Percentiles rank a stretch among this genome's conserved stretches.
These are phyloP conservation scores for Coendou prehensilis DNA, from an alignment of 2,797 vertebrate genomes.

Conservation along the genomic window DNA sequence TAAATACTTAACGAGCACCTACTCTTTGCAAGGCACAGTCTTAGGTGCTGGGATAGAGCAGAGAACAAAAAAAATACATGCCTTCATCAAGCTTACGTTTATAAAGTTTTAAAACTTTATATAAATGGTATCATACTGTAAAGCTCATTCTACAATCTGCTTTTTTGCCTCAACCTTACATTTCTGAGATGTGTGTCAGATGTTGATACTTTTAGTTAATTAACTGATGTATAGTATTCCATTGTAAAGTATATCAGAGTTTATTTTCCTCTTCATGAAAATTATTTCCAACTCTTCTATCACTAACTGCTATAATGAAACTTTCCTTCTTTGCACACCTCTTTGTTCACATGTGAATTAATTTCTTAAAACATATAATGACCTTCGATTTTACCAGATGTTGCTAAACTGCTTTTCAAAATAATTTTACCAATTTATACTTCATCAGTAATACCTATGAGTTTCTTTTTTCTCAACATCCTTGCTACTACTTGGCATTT, in stretches of 20 bases:
- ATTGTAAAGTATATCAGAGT: constrained; percentile 58
- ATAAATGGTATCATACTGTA: constrained; percentile 81
- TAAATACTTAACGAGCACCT: constrained; percentile 61
- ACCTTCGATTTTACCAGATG: constrained; percentile 26
- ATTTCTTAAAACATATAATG: constrained; percentile 43
- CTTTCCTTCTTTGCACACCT: constrained; percentile 47
- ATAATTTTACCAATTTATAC: constrained; percentile 57
- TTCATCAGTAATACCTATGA: neutral
- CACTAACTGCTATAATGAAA: constrained; percentile 37
- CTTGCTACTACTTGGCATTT: constrained; percentile 34
- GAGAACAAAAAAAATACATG: constrained; percentile 62
- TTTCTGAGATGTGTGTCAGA: constrained; percentile 54
- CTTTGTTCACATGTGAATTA: constrained; percentile 6
- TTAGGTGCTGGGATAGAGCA: constrained; percentile 62
- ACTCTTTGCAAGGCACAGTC: constrained; percentile 41
- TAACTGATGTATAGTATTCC: constrained; percentile 83
- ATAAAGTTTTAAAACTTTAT: constrained; percentile 72
- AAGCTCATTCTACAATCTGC: constrained; percentile 64
- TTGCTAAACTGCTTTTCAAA: constrained; percentile 60
- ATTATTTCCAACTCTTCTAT: constrained; percentile 36
- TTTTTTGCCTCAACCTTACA: constrained; percentile 68
- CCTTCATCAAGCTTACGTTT: constrained; percentile 59
- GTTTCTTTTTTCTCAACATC: constrained; percentile 34
- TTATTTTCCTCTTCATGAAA: constrained; percentile 51
- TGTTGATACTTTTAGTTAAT: constrained; percentile 52